phyloP scores from a whole-genome alignment of 2,797 vertebrate species.

The Mormyrus hasselquistii region DNA sequence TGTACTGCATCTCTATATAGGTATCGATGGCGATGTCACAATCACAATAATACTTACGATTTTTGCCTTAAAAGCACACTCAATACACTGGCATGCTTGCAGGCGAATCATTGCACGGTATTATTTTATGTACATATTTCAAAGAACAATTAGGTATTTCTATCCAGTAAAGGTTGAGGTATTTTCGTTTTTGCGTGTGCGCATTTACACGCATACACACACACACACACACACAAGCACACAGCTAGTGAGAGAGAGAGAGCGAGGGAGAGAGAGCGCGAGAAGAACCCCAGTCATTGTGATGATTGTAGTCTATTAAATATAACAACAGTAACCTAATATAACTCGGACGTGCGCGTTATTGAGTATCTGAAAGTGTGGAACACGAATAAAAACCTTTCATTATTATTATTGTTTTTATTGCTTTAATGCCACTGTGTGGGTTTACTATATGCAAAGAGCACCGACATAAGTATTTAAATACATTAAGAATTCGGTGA shows the following conservation, averaged over 20 bases:
- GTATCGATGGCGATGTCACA: neutral
- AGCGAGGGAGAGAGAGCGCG: neutral
- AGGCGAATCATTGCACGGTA: neutral
- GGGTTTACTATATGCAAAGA: neutral
- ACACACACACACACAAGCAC: neutral
- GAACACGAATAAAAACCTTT: neutral
- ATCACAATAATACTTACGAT: neutral
- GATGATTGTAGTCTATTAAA: neutral
- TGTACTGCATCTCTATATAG: neutral
- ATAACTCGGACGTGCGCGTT: neutral
- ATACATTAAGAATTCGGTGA: neutral
- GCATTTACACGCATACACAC: neutral
- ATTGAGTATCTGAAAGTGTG: neutral
- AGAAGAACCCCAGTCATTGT: neutral
- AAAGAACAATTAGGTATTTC: neutral
- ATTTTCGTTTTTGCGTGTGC: slow-evolving; percentile 2
- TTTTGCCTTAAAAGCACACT: neutral
- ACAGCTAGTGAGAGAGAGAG: neutral
- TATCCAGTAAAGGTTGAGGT: neutral
- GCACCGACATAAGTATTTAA: neutral
- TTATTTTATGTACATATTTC: neutral
- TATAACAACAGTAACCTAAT: slow-evolving; percentile 9
- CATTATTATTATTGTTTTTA: neutral
- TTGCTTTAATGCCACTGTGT: neutral
- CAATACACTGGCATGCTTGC: neutral